These are phyloP conservation scores for Neopipo cinnamomea DNA, from an alignment of 2,113 vertebrate species.

Conservation along the genomic window DNA sequence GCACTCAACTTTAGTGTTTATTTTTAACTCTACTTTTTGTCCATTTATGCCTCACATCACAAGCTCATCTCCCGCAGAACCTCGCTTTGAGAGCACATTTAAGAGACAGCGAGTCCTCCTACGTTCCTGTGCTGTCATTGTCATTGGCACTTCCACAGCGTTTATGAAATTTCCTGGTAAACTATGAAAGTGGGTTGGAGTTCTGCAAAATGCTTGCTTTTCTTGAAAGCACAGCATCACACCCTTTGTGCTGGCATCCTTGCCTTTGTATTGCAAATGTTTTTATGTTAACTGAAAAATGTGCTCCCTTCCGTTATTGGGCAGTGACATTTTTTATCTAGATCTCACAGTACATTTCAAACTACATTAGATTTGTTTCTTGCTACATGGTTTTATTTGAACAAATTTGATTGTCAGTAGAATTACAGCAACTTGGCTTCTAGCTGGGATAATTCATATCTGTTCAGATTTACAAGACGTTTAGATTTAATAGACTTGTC, in stretches of 20 bases:
- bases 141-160: not conserved
- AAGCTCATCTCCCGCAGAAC: conserved; percentile 13
- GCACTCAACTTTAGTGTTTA: conserved; percentile 51
- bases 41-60: conserved; percentile 28
- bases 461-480: not conserved
- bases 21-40: conserved; percentile 61
- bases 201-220: conserved; percentile 3
- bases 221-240: conserved; percentile 1
- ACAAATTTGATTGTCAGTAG: not conserved
- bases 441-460: not conserved
- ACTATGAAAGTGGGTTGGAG: not conserved
- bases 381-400: not conserved
- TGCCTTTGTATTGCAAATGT: not conserved
- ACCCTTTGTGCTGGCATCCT: not conserved
- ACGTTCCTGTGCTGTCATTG: not conserved
- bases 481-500: not conserved
- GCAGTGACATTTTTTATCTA: not conserved
- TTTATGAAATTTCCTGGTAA: conserved; percentile 19
- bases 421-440: not conserved
- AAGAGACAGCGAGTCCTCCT: conserved; percentile 5
- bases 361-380: not conserved
- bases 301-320: not conserved
- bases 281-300: conserved; percentile 17
- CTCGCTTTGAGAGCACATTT: not conserved
- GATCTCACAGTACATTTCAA: not conserved